A percentile compares a stretch with the other conserved stretches of the same genome.
Evolutionary conservation across 1,140 invertebrate species (phyloP).

Genomic region (Portunus trituberculatus): DNA sequence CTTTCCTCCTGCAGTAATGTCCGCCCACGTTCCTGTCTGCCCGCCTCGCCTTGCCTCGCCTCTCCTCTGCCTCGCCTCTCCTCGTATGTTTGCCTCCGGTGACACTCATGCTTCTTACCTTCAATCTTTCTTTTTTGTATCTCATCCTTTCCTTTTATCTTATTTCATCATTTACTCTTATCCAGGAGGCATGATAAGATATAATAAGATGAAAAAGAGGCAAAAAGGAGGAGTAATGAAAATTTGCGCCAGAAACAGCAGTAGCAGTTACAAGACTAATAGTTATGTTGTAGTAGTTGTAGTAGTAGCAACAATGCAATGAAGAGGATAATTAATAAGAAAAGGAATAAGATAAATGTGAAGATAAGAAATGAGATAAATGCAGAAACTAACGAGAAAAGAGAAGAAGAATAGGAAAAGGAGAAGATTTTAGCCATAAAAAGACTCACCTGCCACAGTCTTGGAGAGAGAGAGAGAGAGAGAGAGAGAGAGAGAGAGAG

Average conservation of each 20-base stretch:
- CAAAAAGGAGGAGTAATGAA: not conserved
- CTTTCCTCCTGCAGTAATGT: not conserved
- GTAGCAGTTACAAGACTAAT: too few relatives aligned
- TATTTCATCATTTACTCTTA: not conserved
- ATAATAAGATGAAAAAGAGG: not conserved
- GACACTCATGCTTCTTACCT: not conserved
- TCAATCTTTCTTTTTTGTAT: not conserved
- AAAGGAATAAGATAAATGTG: too few relatives aligned
- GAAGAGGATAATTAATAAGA: too few relatives aligned
- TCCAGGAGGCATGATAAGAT: too few relatives aligned
- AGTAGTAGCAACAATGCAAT: too few relatives aligned
- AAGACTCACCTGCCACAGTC: not conserved
- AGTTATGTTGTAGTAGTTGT: too few relatives aligned
- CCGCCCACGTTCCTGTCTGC: not conserved
- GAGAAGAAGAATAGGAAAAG: too few relatives aligned
- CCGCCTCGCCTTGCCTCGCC: too few relatives aligned
- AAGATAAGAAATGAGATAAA: too few relatives aligned
- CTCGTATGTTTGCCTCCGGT: not conserved
- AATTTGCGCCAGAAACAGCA: not conserved
- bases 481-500: too few relatives aligned
- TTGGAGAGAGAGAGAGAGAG: too few relatives aligned
- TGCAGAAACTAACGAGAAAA: too few relatives aligned
- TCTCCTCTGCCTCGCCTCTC: not conserved
- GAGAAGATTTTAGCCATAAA: not conserved
- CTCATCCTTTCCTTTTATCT: not conserved